Evolutionary conservation across 2,113 vertebrate genomes (phyloP).

Genomic region (Halcyon malimbica): DNA sequence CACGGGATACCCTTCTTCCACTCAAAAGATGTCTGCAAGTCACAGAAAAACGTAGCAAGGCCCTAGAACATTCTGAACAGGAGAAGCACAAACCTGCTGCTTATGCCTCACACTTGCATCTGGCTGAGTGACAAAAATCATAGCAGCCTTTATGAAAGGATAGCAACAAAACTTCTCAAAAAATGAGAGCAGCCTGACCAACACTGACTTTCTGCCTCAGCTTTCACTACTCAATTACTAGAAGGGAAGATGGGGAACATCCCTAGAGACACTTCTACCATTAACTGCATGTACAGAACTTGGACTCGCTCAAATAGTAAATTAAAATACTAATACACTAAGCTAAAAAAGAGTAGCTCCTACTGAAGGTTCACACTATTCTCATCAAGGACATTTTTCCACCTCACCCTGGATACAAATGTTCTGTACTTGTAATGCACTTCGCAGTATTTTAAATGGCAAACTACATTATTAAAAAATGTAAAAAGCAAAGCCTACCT

Average conservation of each 20-base stretch:
- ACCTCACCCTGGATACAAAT: neutral
- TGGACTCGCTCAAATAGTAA: neutral
- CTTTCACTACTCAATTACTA: neutral
- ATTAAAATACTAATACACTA: neutral
- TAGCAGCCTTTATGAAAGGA: neutral
- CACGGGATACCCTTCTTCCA: fast-evolving
- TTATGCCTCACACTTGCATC: neutral
- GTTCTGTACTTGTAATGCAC: neutral
- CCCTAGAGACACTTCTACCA: neutral
- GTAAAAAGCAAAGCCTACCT: neutral
- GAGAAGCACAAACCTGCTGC: neutral
- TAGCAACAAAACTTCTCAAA: neutral
- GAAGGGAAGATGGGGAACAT: neutral
- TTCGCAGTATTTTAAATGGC: neutral
- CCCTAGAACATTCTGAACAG: neutral
- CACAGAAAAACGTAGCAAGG: neutral
- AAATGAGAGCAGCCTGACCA: neutral
- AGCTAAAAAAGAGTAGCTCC: neutral
- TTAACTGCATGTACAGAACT: fast-evolving
- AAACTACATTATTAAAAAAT: neutral
- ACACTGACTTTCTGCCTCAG: neutral
- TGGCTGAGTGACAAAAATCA: fast-evolving
- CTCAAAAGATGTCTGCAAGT: neutral
- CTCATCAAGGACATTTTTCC: neutral
- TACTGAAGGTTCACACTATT: neutral